A percentile compares a stretch with the other conserved stretches of the same genome.
Evolutionary conservation across 2,888 invertebrate genomes (phyloP).

Genomic region (Heliothis peltigera): DNA sequence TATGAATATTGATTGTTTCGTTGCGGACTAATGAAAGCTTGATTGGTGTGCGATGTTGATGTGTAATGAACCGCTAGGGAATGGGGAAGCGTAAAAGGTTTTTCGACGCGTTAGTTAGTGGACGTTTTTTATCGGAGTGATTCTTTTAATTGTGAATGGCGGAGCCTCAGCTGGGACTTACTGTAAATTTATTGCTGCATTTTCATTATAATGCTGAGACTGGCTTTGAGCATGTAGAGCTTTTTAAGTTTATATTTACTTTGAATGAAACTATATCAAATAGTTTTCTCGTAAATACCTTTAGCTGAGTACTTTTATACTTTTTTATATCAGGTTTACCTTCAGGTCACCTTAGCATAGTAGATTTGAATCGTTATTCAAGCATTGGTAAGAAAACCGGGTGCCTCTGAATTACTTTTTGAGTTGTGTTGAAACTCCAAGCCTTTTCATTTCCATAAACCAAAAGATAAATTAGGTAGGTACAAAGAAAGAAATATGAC

Average conservation of each 20-base stretch:
- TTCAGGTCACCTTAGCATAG: neutral
- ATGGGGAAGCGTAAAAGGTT: conserved; percentile 75
- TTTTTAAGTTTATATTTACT: neutral
- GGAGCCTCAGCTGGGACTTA: conserved; percentile 49
- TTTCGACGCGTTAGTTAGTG: conserved; percentile 69
- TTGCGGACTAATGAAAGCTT: conserved; percentile 85
- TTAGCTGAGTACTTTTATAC: no score
- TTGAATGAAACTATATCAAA: neutral
- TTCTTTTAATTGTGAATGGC: conserved; percentile 69
- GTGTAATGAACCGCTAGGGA: conserved; percentile 80
- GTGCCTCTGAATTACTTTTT: no score
- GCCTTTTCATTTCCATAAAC: neutral
- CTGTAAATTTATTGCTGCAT: conserved; percentile 18
- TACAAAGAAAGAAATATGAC: no score
- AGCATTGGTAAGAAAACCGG: no score
- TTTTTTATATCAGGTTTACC: no score
- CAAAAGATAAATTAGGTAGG: no score
- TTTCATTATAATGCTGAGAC: conserved; percentile 10
- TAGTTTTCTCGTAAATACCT: neutral
- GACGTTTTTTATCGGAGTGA: conserved; percentile 67
- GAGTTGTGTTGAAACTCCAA: neutral
- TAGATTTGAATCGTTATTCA: neutral
- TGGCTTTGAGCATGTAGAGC: neutral
- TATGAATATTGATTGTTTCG: conserved; percentile 89
- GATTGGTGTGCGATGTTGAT: conserved; percentile 86